A percentile compares a stretch with the other conserved stretches of the same genome.
These are phyloP conservation scores for Sorex araneus DNA, from an alignment of 2,113 vertebrate genomes.

Conservation along the genomic window DNA sequence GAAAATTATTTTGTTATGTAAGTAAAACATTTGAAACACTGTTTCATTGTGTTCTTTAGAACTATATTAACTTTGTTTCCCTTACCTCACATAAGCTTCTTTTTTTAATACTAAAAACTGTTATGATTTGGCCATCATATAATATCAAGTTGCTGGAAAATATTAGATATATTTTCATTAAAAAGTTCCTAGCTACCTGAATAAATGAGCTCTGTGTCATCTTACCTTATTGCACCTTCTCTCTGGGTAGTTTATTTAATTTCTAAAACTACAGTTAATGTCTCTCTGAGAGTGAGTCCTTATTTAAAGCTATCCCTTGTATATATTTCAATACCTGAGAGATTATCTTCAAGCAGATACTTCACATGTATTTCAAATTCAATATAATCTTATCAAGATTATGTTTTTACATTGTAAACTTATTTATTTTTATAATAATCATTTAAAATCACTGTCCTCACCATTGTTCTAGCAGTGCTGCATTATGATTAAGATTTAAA, in stretches of 20 bases:
- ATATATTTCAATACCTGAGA: not conserved
- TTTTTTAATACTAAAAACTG: too few species aligned
- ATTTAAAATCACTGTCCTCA: not conserved
- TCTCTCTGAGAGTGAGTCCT: not conserved
- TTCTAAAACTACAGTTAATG: not conserved
- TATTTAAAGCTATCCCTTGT: not conserved
- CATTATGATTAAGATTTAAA: not conserved
- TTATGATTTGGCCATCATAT: not conserved
- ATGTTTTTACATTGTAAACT: not conserved
- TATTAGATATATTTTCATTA: not conserved
- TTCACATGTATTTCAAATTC: not conserved
- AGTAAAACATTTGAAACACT: not conserved
- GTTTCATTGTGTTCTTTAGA: not conserved
- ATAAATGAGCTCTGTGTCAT: not conserved
- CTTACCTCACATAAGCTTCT: too few species aligned
- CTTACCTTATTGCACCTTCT: not conserved
- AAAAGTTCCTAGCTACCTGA: not conserved
- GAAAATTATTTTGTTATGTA: not conserved
- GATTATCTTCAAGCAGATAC: not conserved
- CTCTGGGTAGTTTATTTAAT: not conserved
- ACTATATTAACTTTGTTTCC: not conserved
- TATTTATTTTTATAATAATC: not conserved
- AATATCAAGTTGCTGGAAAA: not conserved
- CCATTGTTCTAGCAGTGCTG: not conserved
- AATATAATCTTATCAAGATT: conserved; percentile 18